Base-by-base conservation (phyloP, 2,888 invertebrate genomes). In the Geophilus truncorum region DNA sequence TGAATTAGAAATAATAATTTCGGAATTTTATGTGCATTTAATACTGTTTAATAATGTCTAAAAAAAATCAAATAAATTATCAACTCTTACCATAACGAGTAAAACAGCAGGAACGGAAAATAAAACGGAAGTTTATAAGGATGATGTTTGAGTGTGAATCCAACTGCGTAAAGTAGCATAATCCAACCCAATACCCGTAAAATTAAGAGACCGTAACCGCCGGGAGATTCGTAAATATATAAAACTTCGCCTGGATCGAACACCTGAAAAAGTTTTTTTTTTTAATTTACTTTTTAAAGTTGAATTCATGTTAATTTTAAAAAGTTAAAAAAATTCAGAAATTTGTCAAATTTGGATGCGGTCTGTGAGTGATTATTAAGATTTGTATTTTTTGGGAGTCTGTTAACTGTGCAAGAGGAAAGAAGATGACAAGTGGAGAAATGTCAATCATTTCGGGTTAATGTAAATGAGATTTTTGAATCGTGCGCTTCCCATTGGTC, bases 211-310 rank as follows among this genome's bases (percentile, higher is more conserved):
- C 93, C 92, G 84, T 95, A 94, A 0, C 97, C 97, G 0, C 96
- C 94, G 0, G 94, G 93, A 62, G 95, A 95, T 88, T 97, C 96
- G 85, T 96, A 97, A 1, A 95, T 87, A 85, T 97, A 96, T 12
- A 96, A 86, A 0, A 97, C 96, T 87, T 93, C 90, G 1, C 96
- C 97, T 0, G 96, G 95, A 87, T 97, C 97, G 86, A 96, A 96
- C 0, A 92, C 91, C 93, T 94, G 86, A 0, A 86, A 85, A 83
- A 82, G 83, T 80, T 80, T 76, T 10, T 83, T 57, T 28, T 82
- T 81, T n/a, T n/a, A n/a, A n/a, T n/a, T n/a, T n/a, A n/a, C n/a
- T n/a, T n/a, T n/a, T n/a, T n/a, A n/a, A n/a, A n/a, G n/a, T n/a
- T n/a, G n/a, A n/a, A n/a, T n/a, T n/a, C n/a, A n/a, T n/a, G n/a